Evolutionary conservation across 1,140 invertebrate species (phyloP).

Genomic region (Hylyphantes graminicola): DNA sequence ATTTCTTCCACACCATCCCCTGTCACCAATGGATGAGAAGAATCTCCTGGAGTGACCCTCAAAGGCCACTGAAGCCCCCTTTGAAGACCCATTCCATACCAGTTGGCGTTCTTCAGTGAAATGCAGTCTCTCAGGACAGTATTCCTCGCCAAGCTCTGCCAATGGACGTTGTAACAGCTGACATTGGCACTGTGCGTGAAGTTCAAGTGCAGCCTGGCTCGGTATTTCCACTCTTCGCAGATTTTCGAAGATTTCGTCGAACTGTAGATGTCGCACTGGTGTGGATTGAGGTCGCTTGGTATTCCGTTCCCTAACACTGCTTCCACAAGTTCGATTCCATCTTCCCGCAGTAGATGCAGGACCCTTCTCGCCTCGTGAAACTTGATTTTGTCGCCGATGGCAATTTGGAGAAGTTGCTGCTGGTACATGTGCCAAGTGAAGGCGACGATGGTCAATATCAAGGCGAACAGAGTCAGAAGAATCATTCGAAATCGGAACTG

Average conservation of each 20-base stretch:
- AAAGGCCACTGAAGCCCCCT: conserved; percentile 82
- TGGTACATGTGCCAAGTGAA: conserved; percentile 61
- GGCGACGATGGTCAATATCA: conserved; percentile 47
- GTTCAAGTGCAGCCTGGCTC: conserved; percentile 60
- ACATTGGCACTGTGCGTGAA: conserved; percentile 44
- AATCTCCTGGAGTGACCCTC: conserved; percentile 77
- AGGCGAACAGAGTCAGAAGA: conserved; percentile 50
- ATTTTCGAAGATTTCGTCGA: conserved; percentile 14
- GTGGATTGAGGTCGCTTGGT: conserved; percentile 61
- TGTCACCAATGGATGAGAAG: conserved; percentile 80
- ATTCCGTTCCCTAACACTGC: conserved; percentile 59
- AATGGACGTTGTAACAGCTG: conserved; percentile 82
- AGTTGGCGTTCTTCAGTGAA: conserved; percentile 72
- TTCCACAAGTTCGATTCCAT: conserved; percentile 58
- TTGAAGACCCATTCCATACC: conserved; percentile 77
- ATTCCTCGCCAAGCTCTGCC: conserved; percentile 76
- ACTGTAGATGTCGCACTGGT: conserved; percentile 59
- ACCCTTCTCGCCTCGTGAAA: conserved; percentile 55
- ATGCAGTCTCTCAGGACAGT: conserved; percentile 84
- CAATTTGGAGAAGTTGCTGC: conserved; percentile 39
- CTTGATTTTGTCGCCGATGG: conserved; percentile 55
- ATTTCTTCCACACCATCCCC: conserved; percentile 71
- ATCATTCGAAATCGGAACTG: conserved; percentile 62
- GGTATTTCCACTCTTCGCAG: conserved; percentile 63
- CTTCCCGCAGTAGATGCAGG: conserved; percentile 57